phyloP scores from a whole-genome alignment of 2,888 invertebrate genomes.

The Tanaodytes sp. region DNA sequence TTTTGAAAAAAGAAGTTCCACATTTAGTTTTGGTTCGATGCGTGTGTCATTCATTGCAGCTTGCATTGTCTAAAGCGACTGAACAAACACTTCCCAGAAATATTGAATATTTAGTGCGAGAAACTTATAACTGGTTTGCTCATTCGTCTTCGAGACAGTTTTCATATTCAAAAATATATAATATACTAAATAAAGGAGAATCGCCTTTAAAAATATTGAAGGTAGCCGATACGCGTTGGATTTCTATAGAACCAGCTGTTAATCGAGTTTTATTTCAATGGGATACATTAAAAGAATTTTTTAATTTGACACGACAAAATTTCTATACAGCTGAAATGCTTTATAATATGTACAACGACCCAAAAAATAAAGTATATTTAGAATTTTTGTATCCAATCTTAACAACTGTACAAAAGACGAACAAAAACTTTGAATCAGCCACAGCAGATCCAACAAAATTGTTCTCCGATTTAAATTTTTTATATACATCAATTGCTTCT shows the following conservation, averaged over 20 bases:
- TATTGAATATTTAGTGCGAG: slow-evolving; percentile 61
- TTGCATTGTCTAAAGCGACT: slow-evolving; percentile 62
- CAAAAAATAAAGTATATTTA: slow-evolving; percentile 14
- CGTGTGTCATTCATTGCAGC: slow-evolving; percentile 57
- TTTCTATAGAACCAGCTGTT: slow-evolving; percentile 61
- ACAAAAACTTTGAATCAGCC: slow-evolving; percentile 18
- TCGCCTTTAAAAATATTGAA: slow-evolving; percentile 60
- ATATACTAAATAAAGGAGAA: slow-evolving; percentile 59
- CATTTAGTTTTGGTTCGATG: slow-evolving; percentile 53
- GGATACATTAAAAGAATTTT: slow-evolving; percentile 58
- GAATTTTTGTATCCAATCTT: slow-evolving; percentile 18
- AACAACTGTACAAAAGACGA: slow-evolving; percentile 18
- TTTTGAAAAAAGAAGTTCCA: slow-evolving; percentile 61
- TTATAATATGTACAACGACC: slow-evolving; percentile 10
- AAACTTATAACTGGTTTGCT: slow-evolving; percentile 64
- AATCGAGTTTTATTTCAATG: slow-evolving; percentile 57
- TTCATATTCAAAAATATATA: slow-evolving; percentile 58
- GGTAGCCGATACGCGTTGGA: slow-evolving; percentile 56
- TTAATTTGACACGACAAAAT: slow-evolving; percentile 9
- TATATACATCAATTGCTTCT: slow-evolving; percentile 14
- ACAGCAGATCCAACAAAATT: slow-evolving; percentile 26
- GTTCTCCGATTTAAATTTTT: slow-evolving; percentile 15
- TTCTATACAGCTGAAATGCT: slow-evolving; percentile 15
- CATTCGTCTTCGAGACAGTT: slow-evolving; percentile 56
- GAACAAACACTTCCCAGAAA: slow-evolving; percentile 60